Evolutionary conservation across 2,888 invertebrate species (phyloP).

Genomic region (Lasius fuliginosus): DNA sequence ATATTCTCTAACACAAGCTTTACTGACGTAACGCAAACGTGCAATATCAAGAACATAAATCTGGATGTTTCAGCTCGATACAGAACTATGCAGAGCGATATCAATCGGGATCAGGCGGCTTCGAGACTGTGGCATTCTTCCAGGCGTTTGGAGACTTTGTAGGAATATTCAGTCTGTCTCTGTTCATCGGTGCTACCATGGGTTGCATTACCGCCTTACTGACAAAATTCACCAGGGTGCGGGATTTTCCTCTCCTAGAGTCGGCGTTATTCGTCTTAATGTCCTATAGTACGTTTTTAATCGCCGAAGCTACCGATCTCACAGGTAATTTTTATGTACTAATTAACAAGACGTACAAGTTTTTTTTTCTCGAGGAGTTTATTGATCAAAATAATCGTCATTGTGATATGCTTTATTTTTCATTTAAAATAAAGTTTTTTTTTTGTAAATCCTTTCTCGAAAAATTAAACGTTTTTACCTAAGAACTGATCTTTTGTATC

Average conservation of each 20-base stretch:
- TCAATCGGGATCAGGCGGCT: conserved; percentile 93
- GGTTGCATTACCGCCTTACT: conserved; percentile 98
- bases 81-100: conserved; percentile 95
- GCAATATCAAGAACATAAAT: conserved; percentile 24
- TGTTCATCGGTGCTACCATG: conserved; percentile 96
- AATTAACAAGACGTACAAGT: neutral
- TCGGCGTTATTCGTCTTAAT: conserved; percentile 98
- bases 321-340: conserved; percentile 90
- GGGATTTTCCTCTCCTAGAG: conserved; percentile 98
- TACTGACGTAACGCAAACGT: conserved; percentile 14
- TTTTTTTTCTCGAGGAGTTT: neutral
- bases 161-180: conserved; percentile 96
- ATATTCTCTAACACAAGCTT: neutral
- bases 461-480: neutral
- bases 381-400: neutral
- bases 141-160: conserved; percentile 96
- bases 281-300: conserved; percentile 99
- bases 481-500: neutral
- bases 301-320: conserved; percentile 98
- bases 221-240: conserved; percentile 97
- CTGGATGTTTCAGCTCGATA: conserved; percentile 90
- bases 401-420: neutral
- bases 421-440: neutral
- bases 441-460: neutral
- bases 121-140: conserved; percentile 95